Percentiles rank a stretch among this genome's conserved stretches.
These are phyloP conservation scores for Sebastolobus altivelis DNA, from an alignment of 2,797 vertebrate genomes.

Conservation along the genomic window DNA sequence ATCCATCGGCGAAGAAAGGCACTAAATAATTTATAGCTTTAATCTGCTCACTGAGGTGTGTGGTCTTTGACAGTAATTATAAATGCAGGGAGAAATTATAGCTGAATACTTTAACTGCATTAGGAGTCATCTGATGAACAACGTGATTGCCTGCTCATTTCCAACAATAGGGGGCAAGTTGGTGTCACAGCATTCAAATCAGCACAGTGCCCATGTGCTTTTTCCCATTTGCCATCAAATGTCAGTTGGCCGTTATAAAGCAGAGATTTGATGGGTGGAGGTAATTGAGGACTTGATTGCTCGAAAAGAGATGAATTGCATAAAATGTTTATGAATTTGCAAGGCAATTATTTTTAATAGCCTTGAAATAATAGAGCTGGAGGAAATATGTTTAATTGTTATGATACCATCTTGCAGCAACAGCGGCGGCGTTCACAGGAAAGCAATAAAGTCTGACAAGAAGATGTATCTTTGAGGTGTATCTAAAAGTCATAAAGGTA, in stretches of 20 bases:
- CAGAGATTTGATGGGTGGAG: constrained; percentile 86
- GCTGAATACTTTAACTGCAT: constrained; percentile 99
- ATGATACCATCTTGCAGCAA: constrained; percentile 81
- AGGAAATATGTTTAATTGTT: constrained; percentile 87
- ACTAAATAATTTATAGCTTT: constrained; percentile 99
- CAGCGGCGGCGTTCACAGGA: constrained; percentile 67
- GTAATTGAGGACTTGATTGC: constrained; percentile 89
- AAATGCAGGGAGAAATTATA: constrained; percentile 99
- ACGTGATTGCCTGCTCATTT: constrained; percentile 97
- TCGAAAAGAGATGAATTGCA: constrained; percentile 85
- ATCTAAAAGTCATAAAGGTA: constrained; percentile 73
- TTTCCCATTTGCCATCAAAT: constrained; percentile 96
- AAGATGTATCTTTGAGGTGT: constrained; percentile 73
- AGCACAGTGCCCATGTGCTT: constrained; percentile 90
- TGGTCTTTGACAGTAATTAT: constrained; percentile 99
- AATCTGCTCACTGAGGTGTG: constrained; percentile 99
- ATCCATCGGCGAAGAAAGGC: constrained; percentile 93
- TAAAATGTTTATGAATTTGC: constrained; percentile 89
- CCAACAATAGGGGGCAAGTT: constrained; percentile 99
- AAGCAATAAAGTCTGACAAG: constrained; percentile 80
- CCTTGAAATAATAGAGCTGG: constrained; percentile 84
- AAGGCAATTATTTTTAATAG: constrained; percentile 89
- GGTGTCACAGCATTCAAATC: constrained; percentile 98
- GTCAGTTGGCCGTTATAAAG: constrained; percentile 96
- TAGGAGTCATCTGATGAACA: constrained; percentile 99